Conservation (phyloP, 1,140 invertebrate species). For the Brachionus asplanchnoidis region DNA sequence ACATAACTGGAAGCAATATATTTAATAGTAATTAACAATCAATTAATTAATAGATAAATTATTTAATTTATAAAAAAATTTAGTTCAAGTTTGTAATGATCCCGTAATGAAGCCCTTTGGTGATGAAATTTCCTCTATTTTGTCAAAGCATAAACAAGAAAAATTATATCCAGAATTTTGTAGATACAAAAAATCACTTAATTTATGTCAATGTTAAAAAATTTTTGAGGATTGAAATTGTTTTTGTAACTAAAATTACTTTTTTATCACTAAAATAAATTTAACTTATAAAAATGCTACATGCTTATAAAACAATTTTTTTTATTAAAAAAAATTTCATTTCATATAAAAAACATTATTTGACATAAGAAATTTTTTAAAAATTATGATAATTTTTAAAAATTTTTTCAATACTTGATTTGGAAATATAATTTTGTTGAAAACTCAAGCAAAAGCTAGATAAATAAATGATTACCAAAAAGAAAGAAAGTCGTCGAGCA, state of each 20-base stretch:
- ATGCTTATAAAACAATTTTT: no score
- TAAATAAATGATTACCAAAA: no score
- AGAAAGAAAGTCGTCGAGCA: no score
- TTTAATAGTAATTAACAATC: background rate
- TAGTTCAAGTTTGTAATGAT: background rate
- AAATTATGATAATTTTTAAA: no score
- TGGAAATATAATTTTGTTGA: no score
- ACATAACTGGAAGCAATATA: background rate
- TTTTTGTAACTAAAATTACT: no score
- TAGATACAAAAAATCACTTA: background rate
- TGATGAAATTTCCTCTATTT: background rate
- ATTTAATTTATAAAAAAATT: background rate
- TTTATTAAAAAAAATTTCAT: no score
- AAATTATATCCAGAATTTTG: background rate
- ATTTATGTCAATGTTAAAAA: background rate
- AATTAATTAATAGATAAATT: background rate
- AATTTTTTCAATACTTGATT: no score
- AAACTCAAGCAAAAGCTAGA: no score
- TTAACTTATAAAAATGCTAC: background rate
- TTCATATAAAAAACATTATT: no score
- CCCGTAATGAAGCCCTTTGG: background rate
- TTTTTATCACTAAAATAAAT: background rate
- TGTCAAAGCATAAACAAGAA: background rate
- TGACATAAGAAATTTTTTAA: no score
- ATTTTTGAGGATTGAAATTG: background rate